Evolutionary conservation across 2,797 vertebrate genomes (phyloP), one percentile per base, ranked within the genome.

Genomic region (Oreortyx pictus): DNA sequence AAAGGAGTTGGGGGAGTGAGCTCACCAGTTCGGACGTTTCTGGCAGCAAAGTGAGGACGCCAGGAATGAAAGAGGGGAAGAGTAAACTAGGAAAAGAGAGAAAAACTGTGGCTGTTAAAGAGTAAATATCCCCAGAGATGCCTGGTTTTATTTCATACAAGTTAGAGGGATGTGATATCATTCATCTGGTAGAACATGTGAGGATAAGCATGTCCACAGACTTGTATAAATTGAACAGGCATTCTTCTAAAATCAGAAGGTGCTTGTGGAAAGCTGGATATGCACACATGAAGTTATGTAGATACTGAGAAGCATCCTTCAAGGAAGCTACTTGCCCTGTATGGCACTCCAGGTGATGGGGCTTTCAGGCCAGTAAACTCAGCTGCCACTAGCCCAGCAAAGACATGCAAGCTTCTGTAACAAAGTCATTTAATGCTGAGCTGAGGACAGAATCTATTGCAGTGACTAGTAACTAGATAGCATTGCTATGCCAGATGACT

Each of bases 1-100:
- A 73, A 85, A 86, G 90, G 94, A 35, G 83, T 94, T 94, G 85
- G 91, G 46, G 27, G 49, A 94, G 77, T 95, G 95, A 97, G 83
- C 92, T 96, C 96, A 97, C 89, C 96, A 66, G 46, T 79, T 96
- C 15, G 83, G 92, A 82, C 50, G 89, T 86, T 92, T 71, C 92
- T 95, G 94, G 92, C 95, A 88, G 71, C 37, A 59, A 44, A 90
- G 90, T 2, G 5, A 82, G 73, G 50, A 68, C 64, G 22, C 77
- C 37, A 22, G 39, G 74, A 89, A 82, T 70, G 80, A 88, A 84
- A 88, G 76, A 60, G 52, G 22, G 72, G 79, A 85, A 85, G 71
- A 85, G 71, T 61, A 43, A 92, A 59, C 57, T 68, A 52, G 84
- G 86, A 80, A 70, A 82, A 17, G 39, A 59, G 50, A 73, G 52